phyloP scores from a whole-genome alignment of 92 coral and sea anemone species.

The Porites rus region DNA sequence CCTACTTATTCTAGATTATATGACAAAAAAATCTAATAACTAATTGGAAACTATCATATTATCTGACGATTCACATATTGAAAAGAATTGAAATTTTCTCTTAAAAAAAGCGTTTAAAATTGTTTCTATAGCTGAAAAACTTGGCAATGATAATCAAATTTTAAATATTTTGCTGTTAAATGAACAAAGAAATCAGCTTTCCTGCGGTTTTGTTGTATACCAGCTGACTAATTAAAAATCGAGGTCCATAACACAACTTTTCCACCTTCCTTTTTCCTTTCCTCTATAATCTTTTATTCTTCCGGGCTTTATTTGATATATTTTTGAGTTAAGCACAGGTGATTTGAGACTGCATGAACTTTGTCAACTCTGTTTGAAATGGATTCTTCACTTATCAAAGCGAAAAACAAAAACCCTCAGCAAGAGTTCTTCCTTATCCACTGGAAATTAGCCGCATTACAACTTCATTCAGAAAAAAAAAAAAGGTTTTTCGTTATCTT shows the following conservation, averaged over 20 bases:
- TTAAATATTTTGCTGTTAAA: conserved; percentile 19
- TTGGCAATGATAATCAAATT: conserved; percentile 2
- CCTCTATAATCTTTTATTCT: not conserved
- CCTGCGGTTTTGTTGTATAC: conserved; percentile 20
- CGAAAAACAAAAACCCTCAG: conserved; percentile 5
- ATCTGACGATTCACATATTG: not conserved
- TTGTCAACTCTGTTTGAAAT: not conserved
- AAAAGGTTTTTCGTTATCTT: not conserved
- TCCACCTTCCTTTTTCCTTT: not conserved
- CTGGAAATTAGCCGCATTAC: not conserved
- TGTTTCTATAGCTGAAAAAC: not conserved
- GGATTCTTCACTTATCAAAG: not conserved
- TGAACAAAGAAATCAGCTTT: not conserved
- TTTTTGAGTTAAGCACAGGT: not conserved
- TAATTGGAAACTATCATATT: not conserved
- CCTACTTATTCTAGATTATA: not conserved
- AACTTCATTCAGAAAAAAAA: not conserved
- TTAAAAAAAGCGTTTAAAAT: not conserved
- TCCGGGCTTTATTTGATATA: not conserved
- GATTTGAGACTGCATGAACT: not conserved
- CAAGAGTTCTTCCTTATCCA: not conserved
- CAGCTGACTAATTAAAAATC: conserved; percentile 24
- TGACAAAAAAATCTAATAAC: not conserved
- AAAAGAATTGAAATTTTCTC: not conserved
- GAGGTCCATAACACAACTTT: conserved; percentile 10